Evolutionary conservation across 1,140 invertebrate species (phyloP).

Genomic region (Drosophila nasuta): DNA sequence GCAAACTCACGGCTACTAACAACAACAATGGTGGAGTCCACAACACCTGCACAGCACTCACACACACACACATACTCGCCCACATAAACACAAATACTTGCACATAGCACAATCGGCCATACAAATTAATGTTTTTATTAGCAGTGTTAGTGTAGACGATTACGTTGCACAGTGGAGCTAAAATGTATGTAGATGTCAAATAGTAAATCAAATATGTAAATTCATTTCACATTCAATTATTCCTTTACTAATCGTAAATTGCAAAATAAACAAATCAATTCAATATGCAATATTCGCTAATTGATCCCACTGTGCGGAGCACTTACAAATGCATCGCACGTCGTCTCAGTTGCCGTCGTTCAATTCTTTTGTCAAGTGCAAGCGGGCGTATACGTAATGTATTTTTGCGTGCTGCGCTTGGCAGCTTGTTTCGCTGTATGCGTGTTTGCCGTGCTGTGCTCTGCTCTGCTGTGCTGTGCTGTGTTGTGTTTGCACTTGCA

Average conservation of each 20-base stretch:
- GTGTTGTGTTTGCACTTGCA: slow-evolving; percentile 51
- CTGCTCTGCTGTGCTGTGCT: slow-evolving; percentile 1
- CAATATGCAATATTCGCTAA: neutral
- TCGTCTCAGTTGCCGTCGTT: slow-evolving; percentile 27
- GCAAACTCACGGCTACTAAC: slow-evolving; percentile 46
- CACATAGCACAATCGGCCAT: slow-evolving; percentile 19
- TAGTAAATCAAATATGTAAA: too few species aligned
- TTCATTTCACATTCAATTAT: too few species aligned
- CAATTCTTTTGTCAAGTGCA: slow-evolving; percentile 79
- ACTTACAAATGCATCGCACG: slow-evolving; percentile 60
- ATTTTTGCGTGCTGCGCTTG: slow-evolving; percentile 41
- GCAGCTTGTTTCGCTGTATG: slow-evolving; percentile 17
- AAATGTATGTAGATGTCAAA: slow-evolving; percentile 21
- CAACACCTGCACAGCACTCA: slow-evolving; percentile 55
- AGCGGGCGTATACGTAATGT: slow-evolving; percentile 61
- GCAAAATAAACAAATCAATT: neutral
- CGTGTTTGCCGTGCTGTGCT: slow-evolving; percentile 8
- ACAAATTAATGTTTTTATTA: slow-evolving; percentile 74
- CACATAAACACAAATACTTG: neutral
- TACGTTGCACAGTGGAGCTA: slow-evolving; percentile 37
- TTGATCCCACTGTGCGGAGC: slow-evolving; percentile 33
- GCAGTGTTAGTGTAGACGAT: slow-evolving; percentile 55
- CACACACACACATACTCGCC: neutral
- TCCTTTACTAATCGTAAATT: too few species aligned
- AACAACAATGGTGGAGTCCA: slow-evolving; percentile 31